These are phyloP conservation scores for Prosopocoilus inquinatus DNA, from an alignment of 2,888 invertebrate species.

Conservation along the genomic window DNA sequence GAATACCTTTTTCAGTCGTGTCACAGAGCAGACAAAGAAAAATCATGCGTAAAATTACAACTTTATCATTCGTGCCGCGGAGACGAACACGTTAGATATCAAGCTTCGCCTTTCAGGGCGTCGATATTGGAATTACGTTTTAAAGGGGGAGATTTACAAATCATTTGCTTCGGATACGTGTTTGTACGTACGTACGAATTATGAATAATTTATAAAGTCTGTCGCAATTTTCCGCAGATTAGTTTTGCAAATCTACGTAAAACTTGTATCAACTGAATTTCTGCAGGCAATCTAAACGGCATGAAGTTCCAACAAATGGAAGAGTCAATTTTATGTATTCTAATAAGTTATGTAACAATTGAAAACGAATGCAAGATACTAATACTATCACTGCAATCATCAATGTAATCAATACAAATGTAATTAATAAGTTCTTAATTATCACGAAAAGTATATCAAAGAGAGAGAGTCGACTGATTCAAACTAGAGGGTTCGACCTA, in stretches of 20 bases:
- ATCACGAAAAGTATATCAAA: too few relatives aligned
- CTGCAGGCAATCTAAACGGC: neutral
- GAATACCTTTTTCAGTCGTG: neutral
- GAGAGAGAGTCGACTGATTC: too few relatives aligned
- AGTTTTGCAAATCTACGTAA: constrained; percentile 23
- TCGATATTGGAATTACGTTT: constrained; percentile 11
- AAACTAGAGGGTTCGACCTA: too few relatives aligned
- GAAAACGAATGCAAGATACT: too few relatives aligned
- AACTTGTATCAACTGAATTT: neutral
- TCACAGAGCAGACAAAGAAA: neutral
- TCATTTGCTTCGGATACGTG: constrained; percentile 21
- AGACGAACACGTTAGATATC: neutral
- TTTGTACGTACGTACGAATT: constrained; percentile 27
- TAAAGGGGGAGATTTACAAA: constrained; percentile 22
- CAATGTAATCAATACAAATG: too few relatives aligned
- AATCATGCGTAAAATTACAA: constrained; percentile 13
- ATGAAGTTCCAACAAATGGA: too few relatives aligned
- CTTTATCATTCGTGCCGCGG: constrained; percentile 6
- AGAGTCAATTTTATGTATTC: too few relatives aligned
- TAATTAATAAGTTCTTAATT: too few relatives aligned
- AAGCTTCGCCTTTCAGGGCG: neutral
- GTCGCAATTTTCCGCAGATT: constrained; percentile 38
- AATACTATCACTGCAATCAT: too few relatives aligned
- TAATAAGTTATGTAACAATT: too few relatives aligned
- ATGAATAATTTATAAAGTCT: constrained; percentile 38